Evolutionary conservation across 2,888 invertebrate genomes (phyloP).

Genomic region (Trypoxylon attenuatum): DNA sequence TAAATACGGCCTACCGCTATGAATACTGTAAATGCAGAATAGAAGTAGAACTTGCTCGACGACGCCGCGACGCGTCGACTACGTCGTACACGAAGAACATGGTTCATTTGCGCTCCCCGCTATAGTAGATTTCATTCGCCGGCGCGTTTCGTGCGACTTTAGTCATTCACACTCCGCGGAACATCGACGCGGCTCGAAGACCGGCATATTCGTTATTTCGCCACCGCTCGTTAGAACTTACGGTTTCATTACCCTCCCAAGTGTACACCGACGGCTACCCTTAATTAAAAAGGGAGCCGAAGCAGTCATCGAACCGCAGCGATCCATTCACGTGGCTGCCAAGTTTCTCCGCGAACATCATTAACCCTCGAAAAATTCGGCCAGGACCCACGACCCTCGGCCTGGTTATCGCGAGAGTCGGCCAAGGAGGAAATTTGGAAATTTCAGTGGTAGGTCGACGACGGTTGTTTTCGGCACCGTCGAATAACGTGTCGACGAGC

Average conservation of each 20-base stretch:
- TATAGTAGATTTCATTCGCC: conserved; percentile 15
- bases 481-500: conserved; percentile 45
- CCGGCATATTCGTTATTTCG: conserved; percentile 27
- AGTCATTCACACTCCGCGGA: conserved; percentile 22
- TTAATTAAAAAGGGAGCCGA: conserved; percentile 6
- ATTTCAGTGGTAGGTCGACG: too few relatives aligned
- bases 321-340: background rate
- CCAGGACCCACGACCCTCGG: too few relatives aligned
- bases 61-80: conserved; percentile 8
- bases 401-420: too few relatives aligned
- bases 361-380: background rate
- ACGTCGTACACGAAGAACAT: conserved; percentile 25
- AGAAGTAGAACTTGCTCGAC: conserved; percentile 17
- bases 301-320: background rate
- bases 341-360: background rate
- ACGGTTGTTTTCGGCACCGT: too few relatives aligned
- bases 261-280: background rate
- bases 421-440: too few relatives aligned
- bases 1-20: conserved; percentile 40
- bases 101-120: conserved; percentile 34
- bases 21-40: conserved; percentile 48
- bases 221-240: conserved; percentile 10
- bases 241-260: conserved; percentile 19
- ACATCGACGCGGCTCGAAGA: conserved; percentile 18
- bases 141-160: conserved; percentile 25